Evolutionary conservation across 2,113 vertebrate species (phyloP).

Genomic region (Heterocephalus glaber): DNA sequence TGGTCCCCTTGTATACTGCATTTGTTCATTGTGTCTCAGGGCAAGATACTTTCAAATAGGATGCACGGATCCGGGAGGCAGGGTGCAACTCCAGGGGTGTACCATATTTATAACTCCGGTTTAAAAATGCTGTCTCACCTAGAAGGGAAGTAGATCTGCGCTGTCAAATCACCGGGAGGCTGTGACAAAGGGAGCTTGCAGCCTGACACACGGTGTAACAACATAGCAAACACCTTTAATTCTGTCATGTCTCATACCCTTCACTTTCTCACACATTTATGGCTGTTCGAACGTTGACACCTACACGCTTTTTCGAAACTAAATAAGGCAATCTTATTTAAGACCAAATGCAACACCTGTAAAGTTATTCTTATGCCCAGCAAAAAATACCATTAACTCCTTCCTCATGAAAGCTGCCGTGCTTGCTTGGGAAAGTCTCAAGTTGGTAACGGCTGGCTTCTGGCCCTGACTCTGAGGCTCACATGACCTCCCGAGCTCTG

Average conservation of each 20-base stretch:
- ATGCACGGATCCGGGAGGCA: constrained; percentile 66
- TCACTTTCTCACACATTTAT: constrained; percentile 89
- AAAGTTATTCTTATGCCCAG: constrained; percentile 82
- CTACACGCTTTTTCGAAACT: constrained; percentile 80
- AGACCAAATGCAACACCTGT: constrained; percentile 83
- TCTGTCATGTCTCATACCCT: constrained; percentile 93
- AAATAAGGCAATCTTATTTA: constrained; percentile 83
- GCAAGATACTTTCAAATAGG: constrained; percentile 68
- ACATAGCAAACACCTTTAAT: constrained; percentile 93
- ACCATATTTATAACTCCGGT: constrained; percentile 78
- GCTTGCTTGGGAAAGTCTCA: constrained; percentile 66
- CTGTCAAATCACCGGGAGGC: constrained; percentile 89
- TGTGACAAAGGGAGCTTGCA: constrained; percentile 88
- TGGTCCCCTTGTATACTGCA: constrained; percentile 71
- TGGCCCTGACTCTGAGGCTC: constrained; percentile 61
- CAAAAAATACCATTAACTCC: constrained; percentile 80
- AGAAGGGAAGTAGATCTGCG: constrained; percentile 85
- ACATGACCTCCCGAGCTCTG: constrained; percentile 37
- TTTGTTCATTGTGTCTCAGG: constrained; percentile 74
- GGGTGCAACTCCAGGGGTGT: not conserved
- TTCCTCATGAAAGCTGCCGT: constrained; percentile 65
- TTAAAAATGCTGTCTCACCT: constrained; percentile 87
- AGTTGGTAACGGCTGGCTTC: constrained; percentile 58
- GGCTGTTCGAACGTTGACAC: constrained; percentile 86
- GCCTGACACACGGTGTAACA: constrained; percentile 89